Conservation (phyloP, 2,888 invertebrate genomes). For the Noctua pronuba region DNA sequence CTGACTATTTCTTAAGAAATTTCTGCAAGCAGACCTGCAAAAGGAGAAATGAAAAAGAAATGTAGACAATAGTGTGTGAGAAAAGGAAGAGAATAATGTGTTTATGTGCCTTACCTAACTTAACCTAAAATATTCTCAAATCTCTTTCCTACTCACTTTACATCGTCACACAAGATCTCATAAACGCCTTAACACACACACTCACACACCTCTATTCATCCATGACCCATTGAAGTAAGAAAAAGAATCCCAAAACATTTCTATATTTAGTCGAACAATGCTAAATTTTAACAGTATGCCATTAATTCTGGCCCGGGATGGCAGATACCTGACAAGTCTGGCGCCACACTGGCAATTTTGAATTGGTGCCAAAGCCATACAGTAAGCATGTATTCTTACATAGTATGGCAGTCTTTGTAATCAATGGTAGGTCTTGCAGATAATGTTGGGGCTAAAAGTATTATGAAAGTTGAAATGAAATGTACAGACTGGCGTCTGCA, state of each 20-base stretch:
- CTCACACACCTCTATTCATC: not conserved
- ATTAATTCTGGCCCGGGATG: constrained; percentile 63
- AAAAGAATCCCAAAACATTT: constrained; percentile 53
- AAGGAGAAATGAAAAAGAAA: no score
- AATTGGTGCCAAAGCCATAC: constrained; percentile 71
- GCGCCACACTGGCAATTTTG: constrained; percentile 72
- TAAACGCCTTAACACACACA: not conserved
- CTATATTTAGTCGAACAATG: constrained; percentile 62
- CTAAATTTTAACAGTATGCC: constrained; percentile 66
- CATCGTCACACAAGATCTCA: not conserved
- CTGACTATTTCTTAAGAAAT: no score
- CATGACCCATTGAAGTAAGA: constrained; percentile 39
- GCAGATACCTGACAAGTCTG: constrained; percentile 68
- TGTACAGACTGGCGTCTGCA: no score
- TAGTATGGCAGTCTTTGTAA: constrained; percentile 29
- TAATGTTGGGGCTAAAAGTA: constrained; percentile 4
- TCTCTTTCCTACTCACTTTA: not conserved
- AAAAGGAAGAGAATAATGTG: no score
- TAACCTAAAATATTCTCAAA: no score
- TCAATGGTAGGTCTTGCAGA: constrained; percentile 43
- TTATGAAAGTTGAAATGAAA: not conserved
- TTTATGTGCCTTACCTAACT: no score
- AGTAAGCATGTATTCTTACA: constrained; percentile 62
- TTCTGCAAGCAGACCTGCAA: no score
- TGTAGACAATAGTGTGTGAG: no score